Evolutionary conservation across 1,140 invertebrate species (phyloP).

Genomic region (Drosophila aff.): DNA sequence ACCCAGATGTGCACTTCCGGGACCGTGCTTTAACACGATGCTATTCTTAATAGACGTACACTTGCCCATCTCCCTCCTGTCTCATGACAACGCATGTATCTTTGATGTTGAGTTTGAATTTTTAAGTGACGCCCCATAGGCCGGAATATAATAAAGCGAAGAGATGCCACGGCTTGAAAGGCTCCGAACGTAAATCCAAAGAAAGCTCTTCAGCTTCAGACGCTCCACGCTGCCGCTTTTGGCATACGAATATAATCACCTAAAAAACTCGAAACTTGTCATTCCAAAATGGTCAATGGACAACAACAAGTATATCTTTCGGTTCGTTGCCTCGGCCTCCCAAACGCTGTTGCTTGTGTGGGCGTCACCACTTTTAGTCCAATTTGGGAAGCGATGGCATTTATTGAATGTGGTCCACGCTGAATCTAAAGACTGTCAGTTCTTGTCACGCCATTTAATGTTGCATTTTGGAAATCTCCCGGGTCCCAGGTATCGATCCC

Average conservation of each 20-base stretch:
- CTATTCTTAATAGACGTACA: conserved; percentile 5
- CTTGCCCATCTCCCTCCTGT: neutral
- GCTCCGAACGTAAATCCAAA: conserved; percentile 17
- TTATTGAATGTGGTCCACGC: conserved; percentile 11
- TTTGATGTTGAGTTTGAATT: conserved; percentile 13
- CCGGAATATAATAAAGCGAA: conserved; percentile 4
- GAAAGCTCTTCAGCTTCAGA: conserved; percentile 13
- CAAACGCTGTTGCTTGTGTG: conserved; percentile 4
- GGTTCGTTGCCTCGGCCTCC: conserved; percentile 38
- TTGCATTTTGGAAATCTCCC: neutral
- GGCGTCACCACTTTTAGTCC: conserved; percentile 33
- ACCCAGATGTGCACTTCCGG: conserved; percentile 8
- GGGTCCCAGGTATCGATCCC: neutral
- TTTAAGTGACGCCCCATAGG: conserved; percentile 21
- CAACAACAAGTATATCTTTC: conserved; percentile 11
- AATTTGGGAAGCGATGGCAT: conserved; percentile 20
- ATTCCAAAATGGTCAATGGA: conserved; percentile 41
- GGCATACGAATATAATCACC: conserved; percentile 37
- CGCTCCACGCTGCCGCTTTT: conserved; percentile 7
- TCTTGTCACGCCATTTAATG: neutral
- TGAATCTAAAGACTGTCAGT: neutral
- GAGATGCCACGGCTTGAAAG: conserved; percentile 4
- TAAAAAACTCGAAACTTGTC: conserved; percentile 50
- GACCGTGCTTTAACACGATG: neutral
- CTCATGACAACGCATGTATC: conserved; percentile 12